Conservation (phyloP, 2,888 invertebrate species). For the Thecocarcelia acutangulata region DNA sequence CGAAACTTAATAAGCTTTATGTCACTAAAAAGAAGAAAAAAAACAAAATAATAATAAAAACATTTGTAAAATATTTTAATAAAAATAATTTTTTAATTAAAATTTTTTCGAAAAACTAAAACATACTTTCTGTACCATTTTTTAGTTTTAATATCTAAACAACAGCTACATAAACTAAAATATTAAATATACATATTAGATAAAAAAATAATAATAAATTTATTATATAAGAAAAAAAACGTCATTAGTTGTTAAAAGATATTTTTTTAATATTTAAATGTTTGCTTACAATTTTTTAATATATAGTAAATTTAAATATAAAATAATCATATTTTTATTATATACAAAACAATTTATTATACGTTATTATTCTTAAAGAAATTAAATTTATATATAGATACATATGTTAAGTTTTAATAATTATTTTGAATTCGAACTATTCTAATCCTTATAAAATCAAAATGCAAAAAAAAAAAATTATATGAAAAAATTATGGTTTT, state of each 20-base stretch:
- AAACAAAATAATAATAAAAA: constrained; percentile 20
- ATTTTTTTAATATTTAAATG: constrained; percentile 61
- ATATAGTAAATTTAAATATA: constrained; percentile 45
- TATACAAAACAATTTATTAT: constrained; percentile 39
- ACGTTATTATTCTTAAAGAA: constrained; percentile 61
- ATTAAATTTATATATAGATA: constrained; percentile 43
- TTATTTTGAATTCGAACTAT: constrained; percentile 37
- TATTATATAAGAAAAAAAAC: constrained; percentile 36
- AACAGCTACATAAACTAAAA: constrained; percentile 59
- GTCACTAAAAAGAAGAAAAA: constrained; percentile 58
- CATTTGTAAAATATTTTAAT: constrained; percentile 68
- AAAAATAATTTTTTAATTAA: constrained; percentile 32
- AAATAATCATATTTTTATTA: constrained; percentile 59
- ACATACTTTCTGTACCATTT: constrained; percentile 54
- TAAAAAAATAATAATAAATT: constrained; percentile 48
- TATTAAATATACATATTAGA: constrained; percentile 31
- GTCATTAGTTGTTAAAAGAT: constrained; percentile 58
- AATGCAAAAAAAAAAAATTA: constrained; percentile 37
- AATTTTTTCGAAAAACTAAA: constrained; percentile 16
- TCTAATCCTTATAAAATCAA: constrained; percentile 24
- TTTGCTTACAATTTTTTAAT: constrained; percentile 66
- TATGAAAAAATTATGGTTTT: constrained; percentile 42
- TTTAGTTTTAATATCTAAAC: constrained; percentile 58
- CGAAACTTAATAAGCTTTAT: constrained; percentile 67
- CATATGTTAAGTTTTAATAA: constrained; percentile 51